Base-by-base conservation (phyloP, 2,888 invertebrate species). In the Cactoblastis cactorum region DNA sequence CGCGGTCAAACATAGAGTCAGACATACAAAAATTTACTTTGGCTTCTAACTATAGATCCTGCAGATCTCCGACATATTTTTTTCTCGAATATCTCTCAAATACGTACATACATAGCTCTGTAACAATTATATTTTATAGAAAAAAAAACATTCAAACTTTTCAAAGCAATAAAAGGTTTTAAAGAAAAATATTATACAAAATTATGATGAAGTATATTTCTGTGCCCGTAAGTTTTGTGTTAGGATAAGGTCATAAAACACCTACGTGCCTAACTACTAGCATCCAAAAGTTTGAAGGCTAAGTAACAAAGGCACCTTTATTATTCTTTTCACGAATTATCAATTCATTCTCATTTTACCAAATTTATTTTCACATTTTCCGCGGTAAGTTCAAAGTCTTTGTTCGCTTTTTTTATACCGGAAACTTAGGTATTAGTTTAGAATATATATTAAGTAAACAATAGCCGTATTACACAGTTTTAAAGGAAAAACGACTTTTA, bases 311-410 rank as follows among this genome's bases (percentile, higher is more conserved):
- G 43, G 43, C 12, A 32, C 43, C 32, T 43, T 28, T 43, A 43
- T 43, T 15, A 32, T 32, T 28, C 28, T 43, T 15, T 28, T 43
- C 28, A 43, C 43, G 28, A 28, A 43, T 15, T 43, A 28, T 28
- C 43, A 43, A 43, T 43, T 32, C 43, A 43, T 43, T 43, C 43
- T 43, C 32, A 6, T 43, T 14, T 43, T 9, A 28, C n/a, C 28
- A 11, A 22, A 5, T 19, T 12, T 4, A 19, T 22, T 43, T 9
- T n/a, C 43, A 28, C 28, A 28, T 28, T 9, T 43, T 28, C 2
- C 12, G 9, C 15, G 6, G 14, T 1, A 14, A 35, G 18, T 18
- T 38, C 1, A 11, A 38, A 18, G 37, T 37, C 37, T 39, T 19
- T 39, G 22, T 22, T 1, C n/a, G 39, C 22, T 39, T 19, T 4